A percentile compares a stretch with the other conserved stretches of the same genome.
Conservation (phyloP, 2,797 vertebrate genomes). For the Catostomus latipinnis region DNA sequence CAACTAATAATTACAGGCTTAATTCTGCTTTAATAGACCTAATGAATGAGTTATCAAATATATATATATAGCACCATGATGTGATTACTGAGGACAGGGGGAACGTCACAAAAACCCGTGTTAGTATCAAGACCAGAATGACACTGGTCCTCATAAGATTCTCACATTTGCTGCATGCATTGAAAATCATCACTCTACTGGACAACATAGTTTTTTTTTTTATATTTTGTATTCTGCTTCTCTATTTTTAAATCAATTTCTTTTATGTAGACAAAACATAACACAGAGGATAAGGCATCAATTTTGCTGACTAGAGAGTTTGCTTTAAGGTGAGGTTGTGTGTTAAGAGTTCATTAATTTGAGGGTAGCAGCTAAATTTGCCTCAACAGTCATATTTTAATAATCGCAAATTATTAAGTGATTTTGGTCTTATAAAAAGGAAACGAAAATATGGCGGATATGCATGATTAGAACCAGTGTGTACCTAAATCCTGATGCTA, state of each 20-base stretch:
- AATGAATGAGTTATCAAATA: slow-evolving; percentile 93
- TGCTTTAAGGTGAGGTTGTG: slow-evolving; percentile 70
- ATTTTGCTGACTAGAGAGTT: slow-evolving; percentile 59
- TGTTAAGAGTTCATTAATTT: slow-evolving; percentile 70
- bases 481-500: slow-evolving; percentile 54
- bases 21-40: slow-evolving; percentile 92
- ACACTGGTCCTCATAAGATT: slow-evolving; percentile 60
- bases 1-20: slow-evolving; percentile 81
- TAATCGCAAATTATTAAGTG: slow-evolving; percentile 52
- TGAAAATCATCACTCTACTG: slow-evolving; percentile 58
- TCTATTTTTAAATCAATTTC: slow-evolving; percentile 43
- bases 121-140: slow-evolving; percentile 82
- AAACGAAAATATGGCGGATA: slow-evolving; percentile 18
- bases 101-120: slow-evolving; percentile 96
- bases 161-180: slow-evolving; percentile 69
- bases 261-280: slow-evolving; percentile 35
- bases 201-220: slow-evolving; percentile 45
- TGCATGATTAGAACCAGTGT: slow-evolving; percentile 66
- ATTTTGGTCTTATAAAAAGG: slow-evolving; percentile 43
- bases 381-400: slow-evolving; percentile 65
- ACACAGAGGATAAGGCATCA: slow-evolving; percentile 65
- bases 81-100: slow-evolving; percentile 88
- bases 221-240: slow-evolving; percentile 41
- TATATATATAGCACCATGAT: slow-evolving; percentile 92
- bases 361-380: slow-evolving; percentile 78